These are phyloP conservation scores for Stigmatopora argus DNA, from an alignment of 2,113 vertebrate genomes.

Conservation along the genomic window DNA sequence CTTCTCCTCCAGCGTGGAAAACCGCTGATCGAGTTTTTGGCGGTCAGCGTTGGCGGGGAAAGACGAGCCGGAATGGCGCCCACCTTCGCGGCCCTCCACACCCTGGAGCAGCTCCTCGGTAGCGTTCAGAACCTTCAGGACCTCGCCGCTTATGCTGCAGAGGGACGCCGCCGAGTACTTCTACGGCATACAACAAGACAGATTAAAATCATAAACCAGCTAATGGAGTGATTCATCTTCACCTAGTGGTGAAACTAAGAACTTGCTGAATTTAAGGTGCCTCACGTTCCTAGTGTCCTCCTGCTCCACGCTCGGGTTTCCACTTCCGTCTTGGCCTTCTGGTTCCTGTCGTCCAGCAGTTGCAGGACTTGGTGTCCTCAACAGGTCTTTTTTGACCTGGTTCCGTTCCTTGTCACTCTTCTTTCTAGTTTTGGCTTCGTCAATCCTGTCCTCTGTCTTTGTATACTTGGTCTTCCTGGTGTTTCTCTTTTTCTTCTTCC, in stretches of 20 bases:
- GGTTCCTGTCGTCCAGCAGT: neutral
- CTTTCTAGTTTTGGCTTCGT: neutral
- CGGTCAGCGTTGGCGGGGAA: conserved; percentile 74
- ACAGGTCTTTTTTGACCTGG: neutral
- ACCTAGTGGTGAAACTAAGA: no score
- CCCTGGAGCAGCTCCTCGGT: conserved; percentile 89
- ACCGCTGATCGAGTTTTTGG: conserved; percentile 80
- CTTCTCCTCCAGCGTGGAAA: conserved; percentile 90
- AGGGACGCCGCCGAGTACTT: conserved; percentile 90
- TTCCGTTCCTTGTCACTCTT: conserved; percentile 1
- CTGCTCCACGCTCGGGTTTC: neutral
- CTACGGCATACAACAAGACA: conserved; percentile 57
- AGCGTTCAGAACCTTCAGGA: conserved; percentile 91
- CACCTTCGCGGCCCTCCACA: conserved; percentile 51
- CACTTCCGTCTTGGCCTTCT: neutral
- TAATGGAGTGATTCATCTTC: neutral
- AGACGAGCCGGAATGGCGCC: conserved; percentile 23
- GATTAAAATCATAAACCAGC: neutral
- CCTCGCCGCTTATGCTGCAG: conserved; percentile 92
- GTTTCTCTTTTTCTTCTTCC: no score
- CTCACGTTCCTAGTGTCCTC: conserved; percentile 62
- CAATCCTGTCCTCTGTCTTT: neutral
- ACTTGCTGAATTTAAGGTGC: no score
- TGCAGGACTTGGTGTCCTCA: neutral
- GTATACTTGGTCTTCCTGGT: neutral